A percentile compares a stretch with the other conserved stretches of the same genome.
phyloP scores from a whole-genome alignment of 2,797 vertebrate species.

The Malacoraja senta region DNA sequence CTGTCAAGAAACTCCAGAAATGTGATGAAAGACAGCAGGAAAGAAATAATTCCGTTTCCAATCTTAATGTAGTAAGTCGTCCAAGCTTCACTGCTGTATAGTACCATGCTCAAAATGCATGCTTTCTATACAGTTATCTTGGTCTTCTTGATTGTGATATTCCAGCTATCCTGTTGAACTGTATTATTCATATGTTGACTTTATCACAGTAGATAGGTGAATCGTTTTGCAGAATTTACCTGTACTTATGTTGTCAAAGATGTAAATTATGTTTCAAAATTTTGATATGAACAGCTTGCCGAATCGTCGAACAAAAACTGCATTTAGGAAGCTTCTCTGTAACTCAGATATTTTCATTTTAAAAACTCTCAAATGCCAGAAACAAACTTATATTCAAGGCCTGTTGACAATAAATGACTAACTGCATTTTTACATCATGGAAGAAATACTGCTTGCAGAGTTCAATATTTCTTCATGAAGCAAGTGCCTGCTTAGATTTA shows the following conservation, averaged over 20 bases:
- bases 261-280: not conserved
- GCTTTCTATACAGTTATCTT: too few relatives aligned
- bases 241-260: not conserved
- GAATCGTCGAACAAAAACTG: not conserved
- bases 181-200: not conserved
- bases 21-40: too few relatives aligned
- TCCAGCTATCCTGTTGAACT: not conserved
- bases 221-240: not conserved
- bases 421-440: not conserved
- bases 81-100: too few relatives aligned
- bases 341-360: not conserved
- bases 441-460: not conserved
- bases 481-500: not conserved
- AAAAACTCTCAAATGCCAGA: not conserved
- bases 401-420: not conserved
- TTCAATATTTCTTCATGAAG: not conserved
- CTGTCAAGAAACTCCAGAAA: too few relatives aligned
- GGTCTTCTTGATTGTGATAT: too few relatives aligned
- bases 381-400: not conserved
- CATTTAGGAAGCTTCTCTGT: not conserved
- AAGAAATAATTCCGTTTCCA: too few relatives aligned
- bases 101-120: too few relatives aligned
- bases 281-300: not conserved
- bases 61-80: too few relatives aligned
- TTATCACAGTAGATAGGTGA: not conserved